phyloP scores from a whole-genome alignment of 2,888 invertebrate genomes.

The Chromoteleia sp. region DNA sequence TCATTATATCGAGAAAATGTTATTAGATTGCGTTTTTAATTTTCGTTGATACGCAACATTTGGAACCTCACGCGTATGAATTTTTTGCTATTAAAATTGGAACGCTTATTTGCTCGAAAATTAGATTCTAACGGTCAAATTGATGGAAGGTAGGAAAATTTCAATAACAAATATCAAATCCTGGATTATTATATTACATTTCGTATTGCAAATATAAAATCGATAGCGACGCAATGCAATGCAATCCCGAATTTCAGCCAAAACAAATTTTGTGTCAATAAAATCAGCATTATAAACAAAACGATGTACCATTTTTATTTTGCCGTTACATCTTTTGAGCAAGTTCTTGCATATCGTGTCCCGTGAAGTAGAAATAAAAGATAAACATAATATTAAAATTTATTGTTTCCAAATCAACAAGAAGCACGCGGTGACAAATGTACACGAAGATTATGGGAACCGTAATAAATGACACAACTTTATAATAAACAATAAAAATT shows the following conservation, averaged over 20 bases:
- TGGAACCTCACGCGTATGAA: too few relatives aligned
- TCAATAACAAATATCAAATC: conserved; percentile 33
- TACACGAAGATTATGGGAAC: too few relatives aligned
- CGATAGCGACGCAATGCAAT: conserved; percentile 13
- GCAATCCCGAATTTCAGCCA: not conserved
- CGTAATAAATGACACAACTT: too few relatives aligned
- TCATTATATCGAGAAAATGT: too few relatives aligned
- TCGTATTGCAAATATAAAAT: conserved; percentile 27
- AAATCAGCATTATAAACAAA: conserved; percentile 21
- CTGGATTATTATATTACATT: conserved; percentile 25
- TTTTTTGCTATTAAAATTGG: conserved; percentile 13
- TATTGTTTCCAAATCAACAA: not conserved
- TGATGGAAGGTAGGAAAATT: not conserved
- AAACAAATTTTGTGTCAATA: conserved; percentile 5
- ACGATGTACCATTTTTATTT: not conserved
- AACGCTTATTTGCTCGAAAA: conserved; percentile 11
- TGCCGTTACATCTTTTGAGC: not conserved
- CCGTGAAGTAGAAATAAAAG: not conserved
- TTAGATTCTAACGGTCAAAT: conserved; percentile 10
- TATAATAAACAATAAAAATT: too few relatives aligned
- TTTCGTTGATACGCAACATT: too few relatives aligned
- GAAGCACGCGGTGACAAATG: too few relatives aligned
- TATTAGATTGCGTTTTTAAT: too few relatives aligned
- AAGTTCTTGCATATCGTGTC: not conserved
- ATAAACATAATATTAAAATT: conserved; percentile 4